phyloP scores from a whole-genome alignment of 2,888 invertebrate genomes.

The Gandaritis pyraliata region DNA sequence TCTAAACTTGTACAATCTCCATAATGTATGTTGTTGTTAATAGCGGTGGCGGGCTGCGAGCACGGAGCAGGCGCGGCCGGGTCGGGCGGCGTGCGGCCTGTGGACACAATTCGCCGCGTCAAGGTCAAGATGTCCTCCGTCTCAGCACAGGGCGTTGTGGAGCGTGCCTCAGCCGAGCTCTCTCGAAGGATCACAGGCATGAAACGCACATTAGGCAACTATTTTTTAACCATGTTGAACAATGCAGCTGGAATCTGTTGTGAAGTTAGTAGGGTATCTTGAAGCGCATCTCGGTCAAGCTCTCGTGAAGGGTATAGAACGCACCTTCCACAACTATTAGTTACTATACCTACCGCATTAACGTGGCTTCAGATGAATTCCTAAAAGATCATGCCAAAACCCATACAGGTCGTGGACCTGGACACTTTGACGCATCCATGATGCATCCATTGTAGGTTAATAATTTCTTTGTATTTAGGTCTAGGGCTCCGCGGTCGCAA shows the following conservation, averaged over 20 bases:
- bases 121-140: conserved; percentile 90
- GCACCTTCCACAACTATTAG: no score
- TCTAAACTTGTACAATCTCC: no score
- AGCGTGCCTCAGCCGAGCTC: conserved; percentile 95
- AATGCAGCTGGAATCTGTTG: no score
- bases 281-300: no score
- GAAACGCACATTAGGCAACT: neutral
- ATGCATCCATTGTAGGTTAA: neutral
- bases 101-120: conserved; percentile 78
- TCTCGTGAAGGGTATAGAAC: no score
- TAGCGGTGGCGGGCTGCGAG: conserved; percentile 81
- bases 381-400: no score
- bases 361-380: no score
- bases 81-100: conserved; percentile 63
- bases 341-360: no score
- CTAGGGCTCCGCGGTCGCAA: conserved; percentile 88
- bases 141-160: conserved; percentile 95
- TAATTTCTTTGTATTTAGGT: conserved; percentile 63
- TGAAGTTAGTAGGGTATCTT: no score
- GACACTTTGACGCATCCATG: no score
- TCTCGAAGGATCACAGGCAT: conserved; percentile 91
- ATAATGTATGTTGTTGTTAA: conserved; percentile 18
- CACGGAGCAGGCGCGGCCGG: conserved; percentile 65
- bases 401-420: no score
- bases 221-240: no score